Conservation (phyloP, 2,888 invertebrate genomes). For the Nowickia ferox region DNA sequence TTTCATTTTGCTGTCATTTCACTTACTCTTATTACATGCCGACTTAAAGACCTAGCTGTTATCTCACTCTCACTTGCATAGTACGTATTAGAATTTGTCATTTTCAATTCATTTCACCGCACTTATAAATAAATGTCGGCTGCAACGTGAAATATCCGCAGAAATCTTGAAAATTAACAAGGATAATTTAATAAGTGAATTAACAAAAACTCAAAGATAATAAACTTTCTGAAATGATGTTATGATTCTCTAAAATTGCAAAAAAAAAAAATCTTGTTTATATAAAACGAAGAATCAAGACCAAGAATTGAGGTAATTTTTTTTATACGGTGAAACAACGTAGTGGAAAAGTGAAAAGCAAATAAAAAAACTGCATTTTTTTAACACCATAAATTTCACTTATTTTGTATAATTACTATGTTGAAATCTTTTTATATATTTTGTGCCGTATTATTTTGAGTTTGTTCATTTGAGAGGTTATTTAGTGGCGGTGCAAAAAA, state of each 20-base stretch:
- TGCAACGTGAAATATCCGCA: slow-evolving; percentile 70
- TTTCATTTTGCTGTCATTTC: background rate
- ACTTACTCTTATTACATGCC: slow-evolving; percentile 54
- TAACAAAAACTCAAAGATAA: slow-evolving; percentile 18
- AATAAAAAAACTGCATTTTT: slow-evolving; percentile 29
- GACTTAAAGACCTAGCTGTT: background rate
- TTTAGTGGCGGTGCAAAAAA: slow-evolving; percentile 20
- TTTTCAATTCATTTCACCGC: slow-evolving; percentile 50
- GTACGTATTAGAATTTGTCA: slow-evolving; percentile 13
- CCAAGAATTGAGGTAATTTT: slow-evolving; percentile 51
- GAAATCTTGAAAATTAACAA: slow-evolving; percentile 46
- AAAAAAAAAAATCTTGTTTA: background rate
- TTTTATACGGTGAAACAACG: slow-evolving; percentile 69
- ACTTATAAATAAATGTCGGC: slow-evolving; percentile 68
- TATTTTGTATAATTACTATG: slow-evolving; percentile 17
- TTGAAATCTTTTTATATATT: background rate
- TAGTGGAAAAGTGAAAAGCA: slow-evolving; percentile 44
- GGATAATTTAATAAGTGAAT: slow-evolving; percentile 21
- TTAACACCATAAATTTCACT: background rate
- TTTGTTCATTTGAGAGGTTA: slow-evolving; percentile 32
- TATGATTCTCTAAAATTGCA: background rate
- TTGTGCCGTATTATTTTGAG: background rate
- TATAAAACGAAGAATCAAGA: background rate
- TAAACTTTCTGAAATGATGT: background rate
- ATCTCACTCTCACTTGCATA: slow-evolving; percentile 39